These are phyloP conservation scores for Noctuana brunneofusca DNA, from an alignment of 2,888 invertebrate species.

Conservation along the genomic window DNA sequence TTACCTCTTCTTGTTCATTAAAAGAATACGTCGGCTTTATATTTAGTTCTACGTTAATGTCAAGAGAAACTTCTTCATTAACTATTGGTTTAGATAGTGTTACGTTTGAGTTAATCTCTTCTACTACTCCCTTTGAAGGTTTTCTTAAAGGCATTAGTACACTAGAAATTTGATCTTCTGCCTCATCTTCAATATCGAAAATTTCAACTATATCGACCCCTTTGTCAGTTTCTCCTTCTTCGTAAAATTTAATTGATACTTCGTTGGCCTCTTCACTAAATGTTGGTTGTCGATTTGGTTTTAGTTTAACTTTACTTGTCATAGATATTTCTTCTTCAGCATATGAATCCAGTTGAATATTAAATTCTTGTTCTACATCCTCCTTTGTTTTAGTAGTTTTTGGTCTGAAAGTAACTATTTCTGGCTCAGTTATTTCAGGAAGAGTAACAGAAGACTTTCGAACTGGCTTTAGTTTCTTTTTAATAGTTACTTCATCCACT, in stretches of 20 bases:
- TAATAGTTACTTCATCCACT: constrained; percentile 86
- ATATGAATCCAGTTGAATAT: constrained; percentile 92
- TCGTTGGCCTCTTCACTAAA: constrained; percentile 91
- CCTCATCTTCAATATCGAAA: constrained; percentile 73
- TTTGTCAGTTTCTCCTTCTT: constrained; percentile 60
- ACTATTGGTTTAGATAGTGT: constrained; percentile 60
- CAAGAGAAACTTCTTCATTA: constrained; percentile 78
- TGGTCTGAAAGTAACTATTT: constrained; percentile 91
- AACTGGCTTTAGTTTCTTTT: constrained; percentile 87
- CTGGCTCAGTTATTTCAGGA: constrained; percentile 88
- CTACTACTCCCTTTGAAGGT: constrained; percentile 58
- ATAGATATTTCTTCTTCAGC: constrained; percentile 94
- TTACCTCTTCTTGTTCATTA: constrained; percentile 86
- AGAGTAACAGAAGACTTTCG: constrained; percentile 86
- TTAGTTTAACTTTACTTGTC: constrained; percentile 91
- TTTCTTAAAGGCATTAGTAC: constrained; percentile 67
- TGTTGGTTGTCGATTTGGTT: constrained; percentile 87
- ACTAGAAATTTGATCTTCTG: constrained; percentile 64
- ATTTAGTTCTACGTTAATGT: constrained; percentile 87
- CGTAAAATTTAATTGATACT: constrained; percentile 86
- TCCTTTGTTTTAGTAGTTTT: constrained; percentile 90
- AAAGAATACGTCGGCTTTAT: constrained; percentile 86
- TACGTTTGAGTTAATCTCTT: constrained; percentile 67
- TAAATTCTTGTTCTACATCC: constrained; percentile 95
- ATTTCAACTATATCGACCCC: constrained; percentile 75